Evolutionary conservation across 2,888 invertebrate genomes (phyloP), one percentile per base, ranked within the genome.

Genomic region (Sarcophaga subvicina): DNA sequence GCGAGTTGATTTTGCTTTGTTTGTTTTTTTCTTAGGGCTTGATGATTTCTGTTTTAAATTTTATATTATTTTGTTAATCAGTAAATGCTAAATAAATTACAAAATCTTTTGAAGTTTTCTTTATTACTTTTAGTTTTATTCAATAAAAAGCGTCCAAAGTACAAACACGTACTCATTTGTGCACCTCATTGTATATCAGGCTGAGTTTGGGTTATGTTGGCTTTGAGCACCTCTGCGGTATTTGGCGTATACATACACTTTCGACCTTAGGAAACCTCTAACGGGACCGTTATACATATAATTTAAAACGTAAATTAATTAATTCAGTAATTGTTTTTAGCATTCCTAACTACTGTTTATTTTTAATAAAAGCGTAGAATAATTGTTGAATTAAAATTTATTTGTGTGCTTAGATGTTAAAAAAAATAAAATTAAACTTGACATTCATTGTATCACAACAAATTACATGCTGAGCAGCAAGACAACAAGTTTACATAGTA

Each of bases 371-470:
- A 67, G 5, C 11, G 4, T 37, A n/a, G 6, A 20, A 45, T 11
- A 20, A 47, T 22, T 49, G 12, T 69, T 22, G 20, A 49, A 4
- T 49, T 49, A 14, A 14, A 69, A 69, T 69, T 69, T 8, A 71
- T 71, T 54, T 54, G 10, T 54, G 59, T 10, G 22, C 37, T 14
- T 4, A 47, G 22, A 63, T n/a, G 47, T 63, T 20, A 45, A 22
- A 73, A 73, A 22, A 62, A 73, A 63, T 1, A 49, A 62, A 47
- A 73, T 73, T 62, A 63, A 63, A 45, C 45, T 45, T 73, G 73
- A 73, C 73, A 73, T 62, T 73, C 17, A 63, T 22, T 45, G 72
- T 0, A 45, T 37, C 45, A 62, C 47, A 47, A 22, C 47, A 73
- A 73, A 63, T 63, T 22, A 20, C 20, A 59, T 71, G 17, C 37